Evolutionary conservation across 1,140 invertebrate genomes (phyloP), one percentile per base, ranked within the genome.

Genomic region (Teleogryllus occipitalis): DNA sequence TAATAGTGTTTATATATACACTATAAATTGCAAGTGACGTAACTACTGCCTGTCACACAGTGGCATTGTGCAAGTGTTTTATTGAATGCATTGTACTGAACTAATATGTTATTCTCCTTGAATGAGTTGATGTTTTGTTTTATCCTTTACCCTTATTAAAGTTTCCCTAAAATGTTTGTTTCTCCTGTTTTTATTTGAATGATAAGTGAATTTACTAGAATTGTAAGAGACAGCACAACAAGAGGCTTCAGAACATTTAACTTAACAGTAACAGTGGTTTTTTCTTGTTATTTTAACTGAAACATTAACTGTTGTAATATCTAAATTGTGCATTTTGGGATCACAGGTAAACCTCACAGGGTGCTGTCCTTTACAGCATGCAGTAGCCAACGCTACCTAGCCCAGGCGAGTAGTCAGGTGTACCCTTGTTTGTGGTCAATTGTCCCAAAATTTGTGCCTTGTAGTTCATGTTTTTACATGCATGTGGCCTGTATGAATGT

Each of bases 311-410:
- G 7, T 65, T 14, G 54, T 39, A 39, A 2, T 39, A 5, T 65
- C 18, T 65, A 10, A 65, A 65, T 65, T 65, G 54, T 65, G 18
- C 18, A 7, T 18, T 65, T 65, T 65, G 54, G 54, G 18, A 65
- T 65, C 54, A 7, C 54, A 65, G 54, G 54, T 65, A 14, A 18
- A 65, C 10, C 54, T 65, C 54, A 65, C 18, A 18, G 18, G 54
- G 54, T 65, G 54, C 54, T 65, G 54, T 65, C 54, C 54, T 65
- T 65, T 65, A 65, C 54, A 65, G 54, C 54, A 65, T 65, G 54
- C 54, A 10, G 54, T 65, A 65, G 54, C 54, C 54, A 65, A 7
- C 7, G 54, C 54, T 65, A 65, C 54, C 54, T 65, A 65, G 54
- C 54, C 54, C 54, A 65, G 54, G 54, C 54, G 54, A 65, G 54